phyloP scores from a whole-genome alignment of 2,797 vertebrate genomes.

The Ibycter americanus region DNA sequence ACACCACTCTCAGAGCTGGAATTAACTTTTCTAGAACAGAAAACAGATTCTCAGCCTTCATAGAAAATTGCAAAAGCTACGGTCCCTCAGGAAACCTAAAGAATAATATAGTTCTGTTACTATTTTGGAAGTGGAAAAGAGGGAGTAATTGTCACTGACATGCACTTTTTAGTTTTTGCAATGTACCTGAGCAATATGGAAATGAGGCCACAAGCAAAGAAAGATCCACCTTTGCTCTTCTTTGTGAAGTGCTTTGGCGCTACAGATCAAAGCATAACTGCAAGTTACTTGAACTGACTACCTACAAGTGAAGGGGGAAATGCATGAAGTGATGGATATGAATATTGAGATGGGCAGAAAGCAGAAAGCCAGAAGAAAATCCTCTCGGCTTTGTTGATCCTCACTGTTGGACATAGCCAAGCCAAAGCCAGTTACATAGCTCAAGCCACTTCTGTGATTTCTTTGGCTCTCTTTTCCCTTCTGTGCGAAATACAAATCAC shows the following conservation, averaged over 20 bases:
- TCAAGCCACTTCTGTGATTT: neutral
- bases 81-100: neutral
- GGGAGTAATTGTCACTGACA: neutral
- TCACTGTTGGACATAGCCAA: neutral
- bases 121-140: neutral
- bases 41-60: neutral
- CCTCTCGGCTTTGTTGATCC: neutral
- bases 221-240: neutral
- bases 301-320: neutral
- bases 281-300: neutral
- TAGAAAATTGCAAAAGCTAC: neutral
- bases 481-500: neutral
- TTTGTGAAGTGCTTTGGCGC: neutral
- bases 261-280: neutral
- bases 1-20: neutral
- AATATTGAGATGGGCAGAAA: neutral
- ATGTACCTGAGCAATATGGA: neutral
- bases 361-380: neutral
- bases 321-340: neutral
- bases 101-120: neutral
- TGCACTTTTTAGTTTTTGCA: neutral
- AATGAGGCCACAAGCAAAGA: neutral
- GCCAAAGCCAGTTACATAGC: neutral
- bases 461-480: neutral
- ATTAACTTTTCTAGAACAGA: neutral